These are phyloP conservation scores for Tychaedon coryphoeus DNA, from an alignment of 2,113 vertebrate species.

Conservation along the genomic window DNA sequence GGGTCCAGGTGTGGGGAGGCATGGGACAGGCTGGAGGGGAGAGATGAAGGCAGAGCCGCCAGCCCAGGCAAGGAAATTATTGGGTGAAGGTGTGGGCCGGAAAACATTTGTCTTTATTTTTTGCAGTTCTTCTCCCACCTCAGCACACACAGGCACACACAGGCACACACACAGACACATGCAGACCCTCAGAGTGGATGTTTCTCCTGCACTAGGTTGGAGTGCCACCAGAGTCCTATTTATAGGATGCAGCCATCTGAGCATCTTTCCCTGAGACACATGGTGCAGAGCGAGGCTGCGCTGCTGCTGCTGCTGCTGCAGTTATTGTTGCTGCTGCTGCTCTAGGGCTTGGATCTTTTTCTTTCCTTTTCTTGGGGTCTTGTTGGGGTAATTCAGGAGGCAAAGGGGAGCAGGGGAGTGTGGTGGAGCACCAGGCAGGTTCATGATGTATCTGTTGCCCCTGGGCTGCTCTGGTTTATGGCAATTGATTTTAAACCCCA, in stretches of 20 bases:
- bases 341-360: background rate
- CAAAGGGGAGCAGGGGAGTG: background rate
- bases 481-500: background rate
- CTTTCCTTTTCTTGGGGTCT: background rate
- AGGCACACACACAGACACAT: background rate
- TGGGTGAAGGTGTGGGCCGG: rapidly evolving
- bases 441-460: background rate
- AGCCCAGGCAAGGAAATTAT: background rate
- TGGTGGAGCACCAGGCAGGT: background rate
- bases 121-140: background rate
- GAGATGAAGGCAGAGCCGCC: background rate
- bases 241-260: background rate
- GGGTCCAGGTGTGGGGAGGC: background rate
- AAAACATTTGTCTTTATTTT: background rate
- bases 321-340: background rate
- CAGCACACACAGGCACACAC: background rate
- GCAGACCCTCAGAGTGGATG: background rate
- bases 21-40: background rate
- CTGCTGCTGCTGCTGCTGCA: background rate
- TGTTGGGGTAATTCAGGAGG: background rate
- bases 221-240: background rate
- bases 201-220: background rate
- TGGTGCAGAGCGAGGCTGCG: rapidly evolving
- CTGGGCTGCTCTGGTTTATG: background rate
- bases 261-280: background rate